Conservation (phyloP, 1,140 invertebrate species). For the Drosophila pandora region DNA sequence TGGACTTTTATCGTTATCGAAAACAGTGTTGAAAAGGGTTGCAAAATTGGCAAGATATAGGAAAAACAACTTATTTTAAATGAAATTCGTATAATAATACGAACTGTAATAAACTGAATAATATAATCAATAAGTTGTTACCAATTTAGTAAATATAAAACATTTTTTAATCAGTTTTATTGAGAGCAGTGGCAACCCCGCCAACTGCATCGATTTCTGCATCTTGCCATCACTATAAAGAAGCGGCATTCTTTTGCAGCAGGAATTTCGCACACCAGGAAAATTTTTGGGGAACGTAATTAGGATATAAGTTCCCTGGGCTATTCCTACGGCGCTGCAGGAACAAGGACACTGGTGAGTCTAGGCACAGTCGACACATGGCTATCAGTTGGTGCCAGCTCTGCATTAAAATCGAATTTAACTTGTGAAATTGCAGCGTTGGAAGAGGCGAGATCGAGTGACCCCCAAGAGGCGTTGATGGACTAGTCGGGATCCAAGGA, state of each 20-base stretch:
- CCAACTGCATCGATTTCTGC: background rate
- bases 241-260: slow-evolving; percentile 22
- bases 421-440: slow-evolving; percentile 42
- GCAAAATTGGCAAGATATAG: background rate
- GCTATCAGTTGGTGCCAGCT: background rate
- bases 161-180: background rate
- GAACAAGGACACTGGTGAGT: slow-evolving; percentile 1
- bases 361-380: background rate
- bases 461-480: slow-evolving; percentile 28
- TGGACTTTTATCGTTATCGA: background rate
- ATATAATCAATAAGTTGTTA: too few species aligned
- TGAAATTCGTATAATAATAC: too few species aligned
- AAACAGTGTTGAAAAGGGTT: background rate
- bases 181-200: background rate
- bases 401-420: slow-evolving; percentile 43
- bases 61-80: too few species aligned
- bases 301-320: background rate
- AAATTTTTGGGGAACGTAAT: background rate
- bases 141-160: background rate
- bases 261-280: slow-evolving; percentile 13
- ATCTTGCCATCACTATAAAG: background rate
- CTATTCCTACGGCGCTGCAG: background rate
- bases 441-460: background rate
- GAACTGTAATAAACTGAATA: too few species aligned
- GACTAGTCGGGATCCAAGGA: background rate